Conservation (phyloP, 2,888 invertebrate genomes). For the Notocelia uddmanniana region DNA sequence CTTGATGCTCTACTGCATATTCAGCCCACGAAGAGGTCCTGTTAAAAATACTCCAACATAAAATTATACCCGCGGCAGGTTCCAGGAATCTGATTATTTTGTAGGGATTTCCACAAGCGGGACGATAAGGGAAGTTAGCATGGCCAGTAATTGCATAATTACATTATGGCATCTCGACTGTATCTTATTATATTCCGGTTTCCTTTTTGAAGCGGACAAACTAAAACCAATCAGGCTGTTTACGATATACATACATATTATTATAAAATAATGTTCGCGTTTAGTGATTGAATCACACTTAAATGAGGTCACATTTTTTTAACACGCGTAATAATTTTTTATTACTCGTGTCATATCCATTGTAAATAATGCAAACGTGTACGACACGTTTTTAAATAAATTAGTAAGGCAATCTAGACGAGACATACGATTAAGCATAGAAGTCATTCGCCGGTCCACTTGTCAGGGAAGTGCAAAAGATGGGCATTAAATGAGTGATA, state of each 20-base stretch:
- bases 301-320: neutral
- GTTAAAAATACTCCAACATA: slow-evolving; percentile 25
- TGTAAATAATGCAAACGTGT: too few relatives aligned
- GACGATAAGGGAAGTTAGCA: slow-evolving; percentile 41
- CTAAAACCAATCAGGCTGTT: slow-evolving; percentile 24
- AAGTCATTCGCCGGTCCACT: slow-evolving; percentile 24
- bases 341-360: neutral
- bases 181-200: slow-evolving; percentile 40
- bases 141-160: slow-evolving; percentile 43
- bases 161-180: slow-evolving; percentile 37
- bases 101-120: slow-evolving; percentile 37
- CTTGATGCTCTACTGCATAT: slow-evolving; percentile 15
- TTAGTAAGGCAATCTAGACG: slow-evolving; percentile 12
- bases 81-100: slow-evolving; percentile 40
- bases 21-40: slow-evolving; percentile 1
- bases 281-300: neutral
- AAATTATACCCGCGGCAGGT: slow-evolving; percentile 27
- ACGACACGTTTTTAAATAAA: slow-evolving; percentile 23
- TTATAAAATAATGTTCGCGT: neutral
- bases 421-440: slow-evolving; percentile 10
- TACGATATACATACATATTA: slow-evolving; percentile 1
- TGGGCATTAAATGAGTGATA: slow-evolving; percentile 48
- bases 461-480: slow-evolving; percentile 41
- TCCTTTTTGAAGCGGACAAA: slow-evolving; percentile 19
- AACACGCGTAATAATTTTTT: neutral